phyloP scores from a whole-genome alignment of 2,888 invertebrate genomes.

The Hirudinaria manillensis region DNA sequence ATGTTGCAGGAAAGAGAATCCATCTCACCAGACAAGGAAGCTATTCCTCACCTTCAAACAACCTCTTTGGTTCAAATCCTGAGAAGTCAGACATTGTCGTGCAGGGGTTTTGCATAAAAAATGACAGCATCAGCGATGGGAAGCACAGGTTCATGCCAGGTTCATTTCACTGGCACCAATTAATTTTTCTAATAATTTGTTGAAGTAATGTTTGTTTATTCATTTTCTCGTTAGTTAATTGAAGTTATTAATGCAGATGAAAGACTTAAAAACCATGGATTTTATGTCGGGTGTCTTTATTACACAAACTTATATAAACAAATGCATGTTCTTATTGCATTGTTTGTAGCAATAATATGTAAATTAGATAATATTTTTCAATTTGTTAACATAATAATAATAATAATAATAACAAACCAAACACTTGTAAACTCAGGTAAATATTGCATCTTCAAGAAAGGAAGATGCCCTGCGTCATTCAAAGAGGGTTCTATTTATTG shows the following conservation, averaged over 20 bases:
- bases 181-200: too few species aligned
- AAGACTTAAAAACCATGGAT: too few species aligned
- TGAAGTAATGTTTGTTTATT: too few species aligned
- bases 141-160: conserved; percentile 29
- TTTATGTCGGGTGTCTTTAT: too few species aligned
- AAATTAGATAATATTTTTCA: too few species aligned
- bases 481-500: conserved; percentile 39
- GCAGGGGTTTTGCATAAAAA: conserved; percentile 33
- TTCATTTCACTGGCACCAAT: neutral
- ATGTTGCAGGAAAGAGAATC: conserved; percentile 34
- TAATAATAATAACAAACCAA: too few species aligned
- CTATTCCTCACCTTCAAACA: conserved; percentile 31
- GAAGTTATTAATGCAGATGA: too few species aligned
- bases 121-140: conserved; percentile 10
- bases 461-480: conserved; percentile 38
- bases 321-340: too few species aligned
- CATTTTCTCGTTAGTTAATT: too few species aligned
- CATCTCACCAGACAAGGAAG: conserved; percentile 38
- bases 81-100: conserved; percentile 23
- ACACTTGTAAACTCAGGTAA: conserved; percentile 35
- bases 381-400: too few species aligned
- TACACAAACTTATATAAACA: too few species aligned
- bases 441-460: conserved; percentile 42
- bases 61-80: conserved; percentile 36
- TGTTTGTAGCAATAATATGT: too few species aligned